phyloP scores from a whole-genome alignment of 2,113 vertebrate species.

The Tupaia chinensis region DNA sequence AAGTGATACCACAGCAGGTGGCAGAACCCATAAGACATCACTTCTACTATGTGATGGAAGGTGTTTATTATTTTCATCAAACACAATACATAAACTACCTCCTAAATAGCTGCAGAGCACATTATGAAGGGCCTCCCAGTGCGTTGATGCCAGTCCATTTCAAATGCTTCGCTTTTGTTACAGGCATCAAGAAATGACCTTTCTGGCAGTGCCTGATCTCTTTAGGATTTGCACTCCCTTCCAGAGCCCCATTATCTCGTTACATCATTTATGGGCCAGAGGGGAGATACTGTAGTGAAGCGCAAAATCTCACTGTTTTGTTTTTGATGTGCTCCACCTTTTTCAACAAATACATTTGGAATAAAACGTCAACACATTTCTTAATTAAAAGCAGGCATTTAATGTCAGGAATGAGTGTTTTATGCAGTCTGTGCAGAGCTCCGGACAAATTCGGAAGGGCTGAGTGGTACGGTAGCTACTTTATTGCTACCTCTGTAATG shows the following conservation, averaged over 20 bases:
- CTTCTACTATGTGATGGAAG: constrained; percentile 27
- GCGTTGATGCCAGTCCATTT: not conserved
- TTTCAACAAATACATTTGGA: constrained; percentile 60
- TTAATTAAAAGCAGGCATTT: not conserved
- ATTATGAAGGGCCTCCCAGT: constrained; percentile 30
- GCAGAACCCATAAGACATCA: not conserved
- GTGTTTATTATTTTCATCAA: constrained; percentile 64
- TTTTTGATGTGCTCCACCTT: constrained; percentile 49
- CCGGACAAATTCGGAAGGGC: not conserved
- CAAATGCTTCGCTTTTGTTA: constrained; percentile 53
- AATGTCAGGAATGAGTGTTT: constrained; percentile 7
- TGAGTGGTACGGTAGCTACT: not conserved
- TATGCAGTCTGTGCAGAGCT: not conserved
- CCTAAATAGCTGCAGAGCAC: not conserved
- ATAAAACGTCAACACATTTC: constrained; percentile 62
- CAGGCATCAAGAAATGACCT: constrained; percentile 52
- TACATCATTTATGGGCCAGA: constrained; percentile 71
- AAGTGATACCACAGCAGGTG: not conserved
- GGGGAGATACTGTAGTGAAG: not conserved
- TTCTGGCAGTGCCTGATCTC: constrained; percentile 45
- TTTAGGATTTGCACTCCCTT: not conserved
- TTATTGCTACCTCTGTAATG: not conserved
- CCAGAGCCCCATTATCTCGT: constrained; percentile 57
- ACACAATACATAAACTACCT: constrained; percentile 27
- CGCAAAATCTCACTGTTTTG: constrained; percentile 54